Base-by-base conservation (phyloP, 35 echinoderm and acorn worm species). In the Heliocidaris erythrogramma region DNA sequence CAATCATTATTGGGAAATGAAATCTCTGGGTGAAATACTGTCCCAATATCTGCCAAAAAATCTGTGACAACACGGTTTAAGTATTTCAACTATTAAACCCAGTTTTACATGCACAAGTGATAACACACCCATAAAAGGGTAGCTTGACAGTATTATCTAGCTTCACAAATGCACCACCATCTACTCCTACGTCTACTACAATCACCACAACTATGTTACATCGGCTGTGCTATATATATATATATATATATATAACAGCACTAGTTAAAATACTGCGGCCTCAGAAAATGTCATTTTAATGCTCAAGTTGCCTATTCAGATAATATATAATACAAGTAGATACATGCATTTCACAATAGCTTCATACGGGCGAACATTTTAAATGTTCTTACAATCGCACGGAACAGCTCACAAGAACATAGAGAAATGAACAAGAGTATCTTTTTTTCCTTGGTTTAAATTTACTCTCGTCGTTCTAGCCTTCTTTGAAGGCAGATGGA, bases 241-340 rank as follows among this genome's bases (percentile, higher is more conserved):
- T n/a, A n/a, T n/a, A n/a, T n/a, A n/a, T n/a, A n/a, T 78, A 78
- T 27, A 78, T 21, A 18, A 78, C 65, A 78, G 65, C 65, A 78
- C 65, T 78, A 24, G 65, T 78, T 78, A 78, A 78, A 78, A 78
- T 78, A 78, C 65, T 78, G 65, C 65, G 65, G 65, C 65, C 65
- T 78, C 65, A 78, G 65, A 78, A 78, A 69, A 78, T 60, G 59
- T 60, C 59, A 60, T 60, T 60, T 60, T 14, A 14, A n/a, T 78
- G 65, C 65, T n/a, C 1, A 78, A 78, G 18, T 78, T 78, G 65
- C 65, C 21, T 78, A 27, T 78, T 78, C 21, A 78, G 65, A 27
- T 78, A 78, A n/a, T 78, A 18, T 78, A 78, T 78, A 29, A 78
- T 78, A n/a, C 21, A 78, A 78, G 21, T 27, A 78, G 8, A 24